Conservation (phyloP, 1,140 invertebrate genomes). For the Eciton burchellii region DNA sequence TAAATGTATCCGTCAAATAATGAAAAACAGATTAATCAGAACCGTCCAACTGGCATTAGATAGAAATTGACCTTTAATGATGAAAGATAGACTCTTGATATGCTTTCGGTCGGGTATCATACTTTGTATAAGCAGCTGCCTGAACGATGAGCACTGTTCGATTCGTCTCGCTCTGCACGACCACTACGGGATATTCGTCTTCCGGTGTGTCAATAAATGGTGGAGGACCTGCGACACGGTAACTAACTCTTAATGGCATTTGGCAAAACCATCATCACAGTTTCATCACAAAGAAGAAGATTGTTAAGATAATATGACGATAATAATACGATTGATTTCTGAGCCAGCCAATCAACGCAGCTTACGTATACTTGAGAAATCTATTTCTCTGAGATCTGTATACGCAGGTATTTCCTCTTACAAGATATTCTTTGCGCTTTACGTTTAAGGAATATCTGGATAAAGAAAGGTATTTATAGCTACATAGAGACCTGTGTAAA, state of each 20-base stretch:
- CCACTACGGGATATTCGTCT: conserved; percentile 89
- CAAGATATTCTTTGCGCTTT: too few relatives aligned
- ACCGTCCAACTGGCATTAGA: background rate
- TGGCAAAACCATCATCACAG: background rate
- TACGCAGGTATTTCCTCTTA: too few relatives aligned
- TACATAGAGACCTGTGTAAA: conserved; percentile 87
- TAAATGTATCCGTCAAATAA: conserved; percentile 8
- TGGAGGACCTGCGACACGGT: conserved; percentile 79
- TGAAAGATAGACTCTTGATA: background rate
- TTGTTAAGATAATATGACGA: background rate
- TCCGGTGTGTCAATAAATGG: conserved; percentile 86
- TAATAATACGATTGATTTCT: too few relatives aligned
- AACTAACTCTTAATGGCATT: background rate
- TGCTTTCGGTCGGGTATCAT: conserved; percentile 30
- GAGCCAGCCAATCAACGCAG: too few relatives aligned
- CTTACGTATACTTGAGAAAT: too few relatives aligned
- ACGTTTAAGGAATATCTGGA: too few relatives aligned
- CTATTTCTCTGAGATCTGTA: too few relatives aligned
- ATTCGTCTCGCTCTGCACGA: conserved; percentile 86
- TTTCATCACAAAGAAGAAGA: background rate
- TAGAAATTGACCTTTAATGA: conserved; percentile 40
- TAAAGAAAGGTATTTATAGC: background rate
- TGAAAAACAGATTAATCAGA: conserved; percentile 24
- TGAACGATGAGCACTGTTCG: conserved; percentile 90
- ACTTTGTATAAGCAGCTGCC: conserved; percentile 89